phyloP scores from a whole-genome alignment of 2,888 invertebrate species.

The Drosophila atroscutellata region DNA sequence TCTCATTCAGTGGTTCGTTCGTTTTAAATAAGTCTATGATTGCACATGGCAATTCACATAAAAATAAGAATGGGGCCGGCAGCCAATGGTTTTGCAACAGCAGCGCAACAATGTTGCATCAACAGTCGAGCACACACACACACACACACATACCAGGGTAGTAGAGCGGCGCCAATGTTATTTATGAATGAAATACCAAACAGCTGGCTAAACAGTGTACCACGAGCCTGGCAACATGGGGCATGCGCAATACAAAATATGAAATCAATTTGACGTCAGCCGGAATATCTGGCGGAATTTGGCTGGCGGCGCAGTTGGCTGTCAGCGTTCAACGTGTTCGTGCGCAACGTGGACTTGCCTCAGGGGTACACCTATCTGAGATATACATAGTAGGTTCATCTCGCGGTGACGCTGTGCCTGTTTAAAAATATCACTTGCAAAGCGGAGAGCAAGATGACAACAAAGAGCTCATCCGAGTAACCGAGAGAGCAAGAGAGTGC shows the following conservation, averaged over 20 bases:
- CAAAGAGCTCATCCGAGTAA: conserved; percentile 14
- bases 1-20: conserved; percentile 26
- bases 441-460: conserved; percentile 35
- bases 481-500: conserved; percentile 5
- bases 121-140: conserved; percentile 29
- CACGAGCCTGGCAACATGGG: conserved; percentile 59
- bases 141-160: neutral
- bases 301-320: conserved; percentile 72
- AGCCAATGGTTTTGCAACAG: conserved; percentile 28
- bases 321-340: conserved; percentile 71
- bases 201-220: conserved; percentile 34
- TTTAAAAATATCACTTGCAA: conserved; percentile 58
- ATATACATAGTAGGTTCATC: neutral
- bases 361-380: conserved; percentile 6
- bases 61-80: conserved; percentile 34
- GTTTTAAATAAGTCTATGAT: conserved; percentile 25
- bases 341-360: conserved; percentile 53
- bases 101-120: conserved; percentile 55
- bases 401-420: conserved; percentile 30
- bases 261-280: conserved; percentile 32
- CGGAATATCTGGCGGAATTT: conserved; percentile 62
- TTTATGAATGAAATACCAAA: conserved; percentile 69
- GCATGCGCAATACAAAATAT: conserved; percentile 56
- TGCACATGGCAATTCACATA: conserved; percentile 50
- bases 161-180: conserved; percentile 42